Percentiles rank a stretch among this genome's conserved stretches.
phyloP scores from a whole-genome alignment of 2,888 invertebrate genomes.

The Rhingia campestris region DNA sequence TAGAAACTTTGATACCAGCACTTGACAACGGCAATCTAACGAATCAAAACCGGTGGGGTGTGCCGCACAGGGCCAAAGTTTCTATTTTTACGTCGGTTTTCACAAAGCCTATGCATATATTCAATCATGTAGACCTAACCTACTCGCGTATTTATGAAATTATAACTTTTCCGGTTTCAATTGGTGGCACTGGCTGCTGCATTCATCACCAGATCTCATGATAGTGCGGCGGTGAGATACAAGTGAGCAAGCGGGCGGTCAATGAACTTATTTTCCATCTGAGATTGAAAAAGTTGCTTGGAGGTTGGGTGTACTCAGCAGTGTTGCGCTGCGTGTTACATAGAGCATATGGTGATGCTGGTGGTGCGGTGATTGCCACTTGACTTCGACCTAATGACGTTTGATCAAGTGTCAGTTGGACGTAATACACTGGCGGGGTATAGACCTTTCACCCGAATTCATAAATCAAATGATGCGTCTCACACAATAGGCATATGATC shows the following conservation, averaged over 20 bases:
- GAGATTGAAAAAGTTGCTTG: constrained; percentile 62
- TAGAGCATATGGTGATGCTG: not conserved
- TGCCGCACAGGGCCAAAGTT: constrained; percentile 37
- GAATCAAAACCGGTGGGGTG: constrained; percentile 39
- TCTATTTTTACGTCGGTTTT: constrained; percentile 3
- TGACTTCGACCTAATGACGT: constrained; percentile 22
- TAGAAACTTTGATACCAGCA: constrained; percentile 22
- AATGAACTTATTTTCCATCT: constrained; percentile 61
- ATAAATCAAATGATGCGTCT: too few relatives aligned
- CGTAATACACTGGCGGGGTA: too few relatives aligned
- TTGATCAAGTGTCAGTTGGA: not conserved
- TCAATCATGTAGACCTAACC: not conserved
- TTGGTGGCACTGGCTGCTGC: constrained; percentile 42
- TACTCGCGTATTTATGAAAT: constrained; percentile 48
- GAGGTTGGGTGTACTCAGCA: constrained; percentile 21
- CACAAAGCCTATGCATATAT: constrained; percentile 32
- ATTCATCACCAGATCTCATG: constrained; percentile 11
- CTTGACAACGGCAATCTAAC: constrained; percentile 11
- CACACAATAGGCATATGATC: too few relatives aligned
- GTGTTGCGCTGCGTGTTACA: not conserved
- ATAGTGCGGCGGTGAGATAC: constrained; percentile 13
- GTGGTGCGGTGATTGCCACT: too few relatives aligned
- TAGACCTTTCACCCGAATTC: too few relatives aligned
- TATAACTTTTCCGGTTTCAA: constrained; percentile 61
- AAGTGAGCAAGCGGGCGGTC: constrained; percentile 52